Base-by-base conservation (phyloP, 2,113 vertebrate genomes). In the Poecile atricapillus region DNA sequence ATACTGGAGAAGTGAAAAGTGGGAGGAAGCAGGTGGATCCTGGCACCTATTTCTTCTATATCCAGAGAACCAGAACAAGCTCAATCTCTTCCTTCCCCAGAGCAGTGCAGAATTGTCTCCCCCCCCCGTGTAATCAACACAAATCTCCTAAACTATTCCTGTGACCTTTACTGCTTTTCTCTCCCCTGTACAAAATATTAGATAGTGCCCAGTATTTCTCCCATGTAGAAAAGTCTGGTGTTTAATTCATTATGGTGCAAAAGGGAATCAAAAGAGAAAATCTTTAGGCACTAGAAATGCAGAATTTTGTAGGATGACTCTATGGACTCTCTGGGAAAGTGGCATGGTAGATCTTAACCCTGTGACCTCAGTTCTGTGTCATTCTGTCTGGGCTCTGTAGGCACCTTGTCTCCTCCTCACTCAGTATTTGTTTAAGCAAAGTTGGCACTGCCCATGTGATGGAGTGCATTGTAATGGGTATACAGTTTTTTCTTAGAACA, bases 401-500 rank as follows among this genome's bases (percentile, higher is more conserved):
- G 28, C 20, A 52, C 24, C 15, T 58, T 77, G 27, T 88, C 63
- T 53, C 59, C 49, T 23, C 30, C 55, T 82, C 76, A 25, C 37
- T 56, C 68, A 65, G 3, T 64, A 9, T 50, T 70, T 89, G 10
- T 70, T 93, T 59, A 60, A 60, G 24, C 15, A 63, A 55, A 44
- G 28, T 75, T 87, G 83, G 39, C 18, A 53, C 33, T 14, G 2
- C 49, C 44, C 23, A 6, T 35, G 52, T 39, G 25, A 90, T 78
- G 37, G 76, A 89, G 31, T 75, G 4, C 21, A 15, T 50, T 81
- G 35, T 75, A 90, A 58, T 7, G 15, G 8, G 14, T 53, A 46
- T 62, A 52, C 37, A 60, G 5, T 25, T 81, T 92, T 83, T 81
- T 37, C 58, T 87, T 50, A 69, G 62, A 30, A 75, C 89, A 89